These are phyloP conservation scores for Acropora yongei DNA, from an alignment of 64 coral and sea anemone species.

Conservation along the genomic window DNA sequence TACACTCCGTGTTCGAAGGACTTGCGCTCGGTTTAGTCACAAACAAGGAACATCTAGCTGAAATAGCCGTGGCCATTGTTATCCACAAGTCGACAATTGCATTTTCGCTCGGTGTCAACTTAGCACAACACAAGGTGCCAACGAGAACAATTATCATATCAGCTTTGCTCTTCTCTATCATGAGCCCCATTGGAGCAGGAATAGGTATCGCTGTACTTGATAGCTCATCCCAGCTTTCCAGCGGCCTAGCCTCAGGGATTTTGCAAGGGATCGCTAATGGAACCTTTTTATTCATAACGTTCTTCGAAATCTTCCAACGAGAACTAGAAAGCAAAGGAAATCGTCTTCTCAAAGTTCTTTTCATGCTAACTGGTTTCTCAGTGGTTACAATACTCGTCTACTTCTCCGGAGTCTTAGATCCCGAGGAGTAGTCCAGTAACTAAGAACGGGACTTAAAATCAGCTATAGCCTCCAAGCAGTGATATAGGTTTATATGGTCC, in stretches of 20 bases:
- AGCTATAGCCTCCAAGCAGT: too few species aligned
- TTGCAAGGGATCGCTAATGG: slow-evolving; percentile 95
- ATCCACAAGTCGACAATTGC: slow-evolving; percentile 94
- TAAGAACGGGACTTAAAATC: not conserved
- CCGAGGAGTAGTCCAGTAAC: not conserved
- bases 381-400: slow-evolving; percentile 75
- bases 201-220: slow-evolving; percentile 80
- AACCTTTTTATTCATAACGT: slow-evolving; percentile 93
- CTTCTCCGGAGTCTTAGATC: slow-evolving; percentile 70
- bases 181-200: slow-evolving; percentile 76
- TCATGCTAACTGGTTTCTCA: slow-evolving; percentile 80
- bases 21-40: slow-evolving; percentile 81
- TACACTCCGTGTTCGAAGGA: slow-evolving; percentile 96
- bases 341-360: slow-evolving; percentile 76
- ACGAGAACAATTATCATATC: slow-evolving; percentile 59
- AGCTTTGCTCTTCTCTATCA: slow-evolving; percentile 76
- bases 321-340: slow-evolving; percentile 73
- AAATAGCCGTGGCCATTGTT: slow-evolving; percentile 72
- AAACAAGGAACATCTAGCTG: slow-evolving; percentile 63
- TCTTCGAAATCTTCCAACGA: slow-evolving; percentile 94
- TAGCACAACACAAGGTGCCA: slow-evolving; percentile 84
- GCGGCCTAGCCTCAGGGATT: slow-evolving; percentile 68
- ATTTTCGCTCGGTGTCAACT: slow-evolving; percentile 81
- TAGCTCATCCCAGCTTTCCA: slow-evolving; percentile 43
- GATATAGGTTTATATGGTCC: too few species aligned